Conservation (phyloP, 2,888 invertebrate species). For the Antheraea assamensis region DNA sequence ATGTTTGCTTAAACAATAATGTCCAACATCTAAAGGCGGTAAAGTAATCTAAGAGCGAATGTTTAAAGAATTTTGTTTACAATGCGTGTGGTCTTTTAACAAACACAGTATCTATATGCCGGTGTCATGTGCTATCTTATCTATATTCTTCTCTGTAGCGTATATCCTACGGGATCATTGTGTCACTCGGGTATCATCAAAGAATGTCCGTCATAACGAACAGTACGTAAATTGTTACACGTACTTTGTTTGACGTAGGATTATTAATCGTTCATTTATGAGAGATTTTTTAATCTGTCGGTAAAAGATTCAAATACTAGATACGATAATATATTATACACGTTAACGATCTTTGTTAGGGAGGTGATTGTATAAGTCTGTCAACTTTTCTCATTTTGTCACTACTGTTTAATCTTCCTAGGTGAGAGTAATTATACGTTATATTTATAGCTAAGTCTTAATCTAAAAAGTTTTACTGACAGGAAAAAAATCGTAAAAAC, state of each 20-base stretch:
- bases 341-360: not conserved
- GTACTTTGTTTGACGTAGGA: not conserved
- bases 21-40: not conserved
- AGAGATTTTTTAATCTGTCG: not conserved
- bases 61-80: not conserved
- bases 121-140: constrained; percentile 18
- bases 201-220: constrained; percentile 11
- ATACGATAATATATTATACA: not conserved
- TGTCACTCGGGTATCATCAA: constrained; percentile 14
- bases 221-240: constrained; percentile 1
- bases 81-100: constrained; percentile 19
- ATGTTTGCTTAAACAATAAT: constrained; percentile 13
- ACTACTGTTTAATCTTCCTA: no score
- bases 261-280: constrained; percentile 13
- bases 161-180: constrained; percentile 23
- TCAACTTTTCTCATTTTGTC: no score
- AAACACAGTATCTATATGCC: constrained; percentile 4
- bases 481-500: no score
- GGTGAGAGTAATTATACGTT: no score
- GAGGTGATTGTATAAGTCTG: not conserved
- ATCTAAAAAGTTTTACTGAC: no score
- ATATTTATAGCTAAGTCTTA: no score
- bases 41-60: constrained; percentile 1
- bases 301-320: not conserved
- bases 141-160: constrained; percentile 8